phyloP scores from a whole-genome alignment of 2,888 invertebrate genomes.

The Galeruca laticollis region DNA sequence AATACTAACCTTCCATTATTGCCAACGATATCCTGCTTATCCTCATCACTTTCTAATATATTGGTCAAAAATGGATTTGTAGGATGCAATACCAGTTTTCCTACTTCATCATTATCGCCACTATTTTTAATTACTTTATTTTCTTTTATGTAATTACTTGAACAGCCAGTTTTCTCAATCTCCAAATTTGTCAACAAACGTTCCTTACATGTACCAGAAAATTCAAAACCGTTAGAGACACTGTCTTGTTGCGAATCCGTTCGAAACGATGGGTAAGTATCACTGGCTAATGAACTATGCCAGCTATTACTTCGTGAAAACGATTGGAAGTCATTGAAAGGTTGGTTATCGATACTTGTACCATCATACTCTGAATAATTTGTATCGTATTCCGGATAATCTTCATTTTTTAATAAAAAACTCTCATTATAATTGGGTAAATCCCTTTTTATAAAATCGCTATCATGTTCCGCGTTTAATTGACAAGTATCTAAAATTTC shows the following conservation, averaged over 20 bases:
- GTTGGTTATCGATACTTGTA: neutral
- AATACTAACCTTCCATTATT: conserved; percentile 22
- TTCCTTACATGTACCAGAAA: neutral
- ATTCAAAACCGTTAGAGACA: neutral
- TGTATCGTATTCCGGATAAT: neutral
- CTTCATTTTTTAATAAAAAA: neutral
- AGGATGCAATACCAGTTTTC: conserved; percentile 5
- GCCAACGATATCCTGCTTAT: neutral
- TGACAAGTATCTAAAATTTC: conserved; percentile 29
- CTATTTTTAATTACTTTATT: neutral
- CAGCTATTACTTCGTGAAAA: conserved; percentile 3
- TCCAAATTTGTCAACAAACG: neutral
- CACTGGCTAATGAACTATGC: neutral
- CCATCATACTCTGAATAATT: neutral
- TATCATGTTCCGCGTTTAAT: neutral
- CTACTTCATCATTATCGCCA: neutral
- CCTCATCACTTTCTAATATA: neutral
- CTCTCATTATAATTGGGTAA: neutral
- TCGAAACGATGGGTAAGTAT: neutral
- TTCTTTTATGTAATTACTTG: neutral
- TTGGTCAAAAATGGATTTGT: conserved; percentile 40
- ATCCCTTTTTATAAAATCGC: neutral
- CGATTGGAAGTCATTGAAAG: neutral
- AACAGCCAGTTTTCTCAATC: neutral
- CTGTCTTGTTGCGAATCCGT: neutral